Evolutionary conservation across 2,888 invertebrate genomes (phyloP), one percentile per base, ranked within the genome.

Genomic region (Bombyx huttoni): DNA sequence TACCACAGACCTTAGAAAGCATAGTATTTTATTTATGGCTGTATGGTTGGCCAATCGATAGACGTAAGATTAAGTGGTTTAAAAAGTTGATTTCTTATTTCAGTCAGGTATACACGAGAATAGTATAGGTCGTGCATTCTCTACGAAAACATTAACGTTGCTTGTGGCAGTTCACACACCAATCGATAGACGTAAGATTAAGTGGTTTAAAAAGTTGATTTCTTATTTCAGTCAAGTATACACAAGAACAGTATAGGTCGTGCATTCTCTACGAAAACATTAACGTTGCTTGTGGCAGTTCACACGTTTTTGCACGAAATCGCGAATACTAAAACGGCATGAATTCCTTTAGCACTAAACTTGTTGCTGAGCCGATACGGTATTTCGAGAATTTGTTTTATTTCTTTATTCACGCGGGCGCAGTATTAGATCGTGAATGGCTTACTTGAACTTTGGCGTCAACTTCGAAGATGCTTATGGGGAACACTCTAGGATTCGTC

Each of bases 401-500:
- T 52, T 40, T 40, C 40, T 2, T 10, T 8, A 40, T 40, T 10
- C 40, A 40, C 12, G 24, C 24, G 24, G 24, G 24, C 48, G 40
- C 13, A 53, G 34, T 12, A 46, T 13, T 46, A n/a, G 1, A 12
- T 8, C 13, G 5, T 35, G 3, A 10, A 35, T n/a, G 49, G 76
- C 79, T 83, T 62, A 87, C 87, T 61, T 72, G 59, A 56, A 73
- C 72, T 68, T 83, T 81, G 61, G 75, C 82, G 72, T 93, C 93
- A 55, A 97, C 94, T 88, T 97, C 97, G 76, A 97, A 98, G 65
- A 97, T 93, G 63, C 96, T 94, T 56, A 97, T 88, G 1, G 96
- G 96, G 80, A 94, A 97, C 53, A 97, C 96, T 82, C 94, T 92
- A 6, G 88, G 89, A 14, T 75, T 82, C 7, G 63, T 89, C 63